These are phyloP conservation scores for Octomys mimax DNA, from an alignment of 2,797 vertebrate species.

Conservation along the genomic window DNA sequence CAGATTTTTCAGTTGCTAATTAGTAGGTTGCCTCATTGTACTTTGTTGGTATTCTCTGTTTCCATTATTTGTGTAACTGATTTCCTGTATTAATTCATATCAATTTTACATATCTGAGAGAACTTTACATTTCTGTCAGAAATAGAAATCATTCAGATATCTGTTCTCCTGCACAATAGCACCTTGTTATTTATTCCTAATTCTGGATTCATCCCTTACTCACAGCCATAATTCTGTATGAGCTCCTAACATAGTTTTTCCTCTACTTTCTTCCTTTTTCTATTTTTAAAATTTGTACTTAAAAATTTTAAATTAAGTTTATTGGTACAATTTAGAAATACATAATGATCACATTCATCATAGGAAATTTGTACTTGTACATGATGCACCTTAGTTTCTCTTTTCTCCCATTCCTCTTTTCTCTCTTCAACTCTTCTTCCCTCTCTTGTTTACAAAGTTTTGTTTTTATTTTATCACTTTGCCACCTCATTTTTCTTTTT, in stretches of 20 bases:
- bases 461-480: too few species aligned
- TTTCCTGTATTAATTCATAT: not conserved
- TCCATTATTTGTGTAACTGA: not conserved
- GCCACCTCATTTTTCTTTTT: too few species aligned
- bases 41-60: not conserved
- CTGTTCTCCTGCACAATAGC: rapidly evolving
- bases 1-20: not conserved
- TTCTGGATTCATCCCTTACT: not conserved
- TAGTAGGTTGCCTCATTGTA: not conserved
- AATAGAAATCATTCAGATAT: not conserved
- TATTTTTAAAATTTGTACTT: too few species aligned
- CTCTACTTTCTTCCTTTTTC: not conserved
- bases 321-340: too few species aligned
- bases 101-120: not conserved
- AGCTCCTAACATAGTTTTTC: not conserved
- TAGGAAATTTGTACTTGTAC: too few species aligned
- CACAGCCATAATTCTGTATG: not conserved
- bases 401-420: too few species aligned
- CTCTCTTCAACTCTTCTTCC: too few species aligned
- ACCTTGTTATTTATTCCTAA: not conserved
- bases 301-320: too few species aligned
- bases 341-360: too few species aligned
- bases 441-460: too few species aligned
- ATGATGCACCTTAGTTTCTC: too few species aligned
- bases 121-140: not conserved